A percentile compares a stretch with the other conserved stretches of the same genome.
These are phyloP conservation scores for Centruroides vittatus DNA, from an alignment of 1,140 invertebrate genomes.

Conservation along the genomic window DNA sequence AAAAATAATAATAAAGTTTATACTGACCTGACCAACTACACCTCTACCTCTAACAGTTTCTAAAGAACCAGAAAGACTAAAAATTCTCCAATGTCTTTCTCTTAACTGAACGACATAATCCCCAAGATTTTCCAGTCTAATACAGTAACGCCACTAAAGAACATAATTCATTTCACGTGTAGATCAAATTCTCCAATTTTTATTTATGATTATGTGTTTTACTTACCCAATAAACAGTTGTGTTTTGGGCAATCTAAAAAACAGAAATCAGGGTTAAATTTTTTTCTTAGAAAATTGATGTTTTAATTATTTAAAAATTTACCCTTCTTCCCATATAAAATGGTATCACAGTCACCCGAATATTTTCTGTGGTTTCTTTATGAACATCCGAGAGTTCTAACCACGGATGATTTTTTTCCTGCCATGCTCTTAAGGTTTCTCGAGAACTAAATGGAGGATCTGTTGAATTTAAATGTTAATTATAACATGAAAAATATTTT, in stretches of 20 bases:
- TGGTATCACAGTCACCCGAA: conserved; percentile 90
- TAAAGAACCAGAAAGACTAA: conserved; percentile 81
- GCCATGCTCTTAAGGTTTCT: conserved; percentile 85
- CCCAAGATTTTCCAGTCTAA: conserved; percentile 86
- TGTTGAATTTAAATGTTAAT: conserved; percentile 19
- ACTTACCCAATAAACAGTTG: conserved; percentile 79
- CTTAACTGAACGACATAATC: conserved; percentile 75
- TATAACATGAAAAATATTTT: neutral
- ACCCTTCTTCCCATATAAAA: conserved; percentile 88
- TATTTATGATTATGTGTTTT: too few species aligned
- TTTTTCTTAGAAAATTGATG: neutral
- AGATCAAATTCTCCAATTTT: too few species aligned
- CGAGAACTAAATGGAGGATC: conserved; percentile 75
- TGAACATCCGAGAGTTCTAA: conserved; percentile 93
- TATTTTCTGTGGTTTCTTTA: conserved; percentile 89
- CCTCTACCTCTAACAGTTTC: conserved; percentile 87
- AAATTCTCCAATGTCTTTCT: conserved; percentile 93
- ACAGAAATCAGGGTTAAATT: too few species aligned
- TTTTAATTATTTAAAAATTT: neutral
- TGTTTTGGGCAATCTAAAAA: conserved; percentile 57
- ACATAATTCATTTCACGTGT: neutral
- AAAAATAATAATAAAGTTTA: neutral
- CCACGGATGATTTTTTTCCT: conserved; percentile 96
- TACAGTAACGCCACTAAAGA: conserved; percentile 77
- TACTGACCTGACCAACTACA: conserved; percentile 61